A percentile compares a stretch with the other conserved stretches of the same genome.
Conservation (phyloP, 2,888 invertebrate species). For the Mesopsocus fuscifrons region DNA sequence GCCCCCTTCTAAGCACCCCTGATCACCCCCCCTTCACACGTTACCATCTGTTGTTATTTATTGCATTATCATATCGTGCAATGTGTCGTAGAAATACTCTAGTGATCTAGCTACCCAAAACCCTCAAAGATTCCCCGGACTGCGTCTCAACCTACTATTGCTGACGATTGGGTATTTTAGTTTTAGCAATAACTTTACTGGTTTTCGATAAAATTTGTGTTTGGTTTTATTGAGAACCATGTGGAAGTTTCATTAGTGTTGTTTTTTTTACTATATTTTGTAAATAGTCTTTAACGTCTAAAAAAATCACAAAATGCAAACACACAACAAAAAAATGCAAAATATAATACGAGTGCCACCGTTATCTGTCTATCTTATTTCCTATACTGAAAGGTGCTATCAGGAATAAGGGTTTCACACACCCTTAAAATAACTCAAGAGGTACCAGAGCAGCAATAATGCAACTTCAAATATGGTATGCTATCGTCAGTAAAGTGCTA, state of each 20-base stretch:
- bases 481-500: too few species aligned
- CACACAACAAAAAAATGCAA: not conserved
- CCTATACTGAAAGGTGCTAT: too few species aligned
- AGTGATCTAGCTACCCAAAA: too few species aligned
- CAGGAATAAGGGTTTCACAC: too few species aligned
- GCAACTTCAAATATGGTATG: too few species aligned
- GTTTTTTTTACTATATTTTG: not conserved
- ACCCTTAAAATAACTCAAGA: too few species aligned
- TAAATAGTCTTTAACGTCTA: conserved; percentile 6
- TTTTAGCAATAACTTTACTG: not conserved
- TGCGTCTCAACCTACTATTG: too few species aligned
- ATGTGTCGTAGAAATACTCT: too few species aligned
- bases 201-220: conserved; percentile 7
- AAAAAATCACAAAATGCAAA: conserved; percentile 2
- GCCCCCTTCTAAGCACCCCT: conserved; percentile 40
- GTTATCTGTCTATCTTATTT: not conserved
- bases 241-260: not conserved
- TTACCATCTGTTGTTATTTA: not conserved
- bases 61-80: too few species aligned
- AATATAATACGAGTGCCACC: conserved; percentile 10
- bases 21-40: conserved; percentile 23
- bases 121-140: too few species aligned
- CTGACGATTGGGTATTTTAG: not conserved
- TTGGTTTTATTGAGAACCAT: conserved; percentile 8
- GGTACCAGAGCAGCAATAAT: too few species aligned